Evolutionary conservation across 2,113 vertebrate species (phyloP).

Genomic region (Thunnus thynnus): DNA sequence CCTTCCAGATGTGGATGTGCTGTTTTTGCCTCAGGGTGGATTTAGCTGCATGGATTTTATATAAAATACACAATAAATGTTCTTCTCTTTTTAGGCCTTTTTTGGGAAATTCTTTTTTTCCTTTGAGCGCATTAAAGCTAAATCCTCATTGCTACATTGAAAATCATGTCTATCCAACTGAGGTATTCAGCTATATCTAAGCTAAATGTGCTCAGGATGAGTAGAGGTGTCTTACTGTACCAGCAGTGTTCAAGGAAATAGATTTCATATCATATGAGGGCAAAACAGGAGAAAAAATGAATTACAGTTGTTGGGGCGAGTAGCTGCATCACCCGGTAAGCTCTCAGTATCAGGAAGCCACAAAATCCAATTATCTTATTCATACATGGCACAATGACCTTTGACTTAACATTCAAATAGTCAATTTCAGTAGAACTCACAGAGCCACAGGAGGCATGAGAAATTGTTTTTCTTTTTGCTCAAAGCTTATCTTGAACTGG

Average conservation of each 20-base stretch:
- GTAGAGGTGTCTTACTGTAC: conserved; percentile 27
- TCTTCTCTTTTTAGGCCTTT: conserved; percentile 16
- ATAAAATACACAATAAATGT: conserved; percentile 29
- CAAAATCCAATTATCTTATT: conserved; percentile 79
- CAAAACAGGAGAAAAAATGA: conserved; percentile 37
- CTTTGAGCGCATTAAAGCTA: not conserved
- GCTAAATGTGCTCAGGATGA: conserved; percentile 11
- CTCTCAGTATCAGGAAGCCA: conserved; percentile 58
- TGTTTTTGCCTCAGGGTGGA: conserved; percentile 45
- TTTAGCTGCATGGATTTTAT: conserved; percentile 43
- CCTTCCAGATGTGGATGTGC: conserved; percentile 74
- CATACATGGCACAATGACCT: conserved; percentile 70
- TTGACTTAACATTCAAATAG: conserved; percentile 74
- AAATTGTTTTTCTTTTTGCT: conserved; percentile 54
- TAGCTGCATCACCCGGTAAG: conserved; percentile 44
- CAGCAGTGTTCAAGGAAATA: conserved; percentile 34
- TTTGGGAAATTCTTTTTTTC: not conserved
- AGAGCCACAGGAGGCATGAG: conserved; percentile 23
- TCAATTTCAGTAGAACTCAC: conserved; percentile 59
- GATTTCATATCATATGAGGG: conserved; percentile 41
- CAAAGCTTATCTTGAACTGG: conserved; percentile 63
- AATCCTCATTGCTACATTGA: conserved; percentile 10
- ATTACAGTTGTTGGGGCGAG: conserved; percentile 45
- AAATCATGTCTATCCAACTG: not conserved
- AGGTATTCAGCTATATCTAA: not conserved